These are phyloP conservation scores for Pheosia tremula DNA, from an alignment of 2,888 invertebrate species.

Conservation along the genomic window DNA sequence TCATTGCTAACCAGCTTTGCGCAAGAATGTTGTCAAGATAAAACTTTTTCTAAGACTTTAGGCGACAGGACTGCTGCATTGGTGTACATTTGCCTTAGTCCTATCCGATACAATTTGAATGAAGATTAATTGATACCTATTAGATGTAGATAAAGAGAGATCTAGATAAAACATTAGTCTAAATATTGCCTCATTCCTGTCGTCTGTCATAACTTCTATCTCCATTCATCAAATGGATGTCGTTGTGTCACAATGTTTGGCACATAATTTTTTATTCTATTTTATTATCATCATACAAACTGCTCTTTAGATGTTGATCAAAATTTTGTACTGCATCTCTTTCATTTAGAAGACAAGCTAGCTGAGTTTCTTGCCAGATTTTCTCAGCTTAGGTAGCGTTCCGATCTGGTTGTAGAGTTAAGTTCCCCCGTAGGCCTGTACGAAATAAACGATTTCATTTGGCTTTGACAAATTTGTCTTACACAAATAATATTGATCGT, in stretches of 20 bases:
- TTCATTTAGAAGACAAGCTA: neutral
- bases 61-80: neutral
- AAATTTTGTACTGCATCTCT: neutral
- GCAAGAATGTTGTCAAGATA: neutral
- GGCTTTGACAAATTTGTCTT: neutral
- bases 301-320: neutral
- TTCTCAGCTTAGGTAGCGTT: too few species aligned
- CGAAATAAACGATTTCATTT: too few species aligned
- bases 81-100: neutral
- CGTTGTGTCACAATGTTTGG: neutral
- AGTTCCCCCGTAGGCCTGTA: too few species aligned
- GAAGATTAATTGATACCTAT: neutral
- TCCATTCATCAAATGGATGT: neutral
- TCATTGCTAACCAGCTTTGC: neutral
- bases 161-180: conserved; percentile 1
- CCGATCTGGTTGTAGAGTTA: too few species aligned
- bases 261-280: neutral
- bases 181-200: neutral
- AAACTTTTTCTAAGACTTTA: too few species aligned
- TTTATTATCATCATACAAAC: neutral
- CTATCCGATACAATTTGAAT: neutral
- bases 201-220: neutral
- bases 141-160: neutral
- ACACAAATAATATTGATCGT: too few species aligned
- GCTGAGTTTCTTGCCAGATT: too few species aligned